These are phyloP conservation scores for Drosophila subquinaria DNA, from an alignment of 2,888 invertebrate genomes.

Conservation along the genomic window DNA sequence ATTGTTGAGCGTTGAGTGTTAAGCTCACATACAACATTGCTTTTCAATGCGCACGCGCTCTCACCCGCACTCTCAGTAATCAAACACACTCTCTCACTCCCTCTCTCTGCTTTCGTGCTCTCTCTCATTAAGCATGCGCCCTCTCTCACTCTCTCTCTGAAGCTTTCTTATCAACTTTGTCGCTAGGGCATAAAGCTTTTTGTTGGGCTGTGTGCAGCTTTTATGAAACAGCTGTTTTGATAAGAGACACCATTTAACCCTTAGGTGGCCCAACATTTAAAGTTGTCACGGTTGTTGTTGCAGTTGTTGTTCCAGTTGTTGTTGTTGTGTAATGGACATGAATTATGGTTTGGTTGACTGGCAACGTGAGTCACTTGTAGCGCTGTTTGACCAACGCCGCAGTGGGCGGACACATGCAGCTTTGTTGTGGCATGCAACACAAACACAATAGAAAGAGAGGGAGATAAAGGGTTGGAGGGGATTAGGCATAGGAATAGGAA, in stretches of 20 bases:
- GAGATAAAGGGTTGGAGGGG: not conserved
- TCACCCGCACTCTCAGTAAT: slow-evolving; percentile 14
- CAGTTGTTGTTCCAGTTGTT: slow-evolving; percentile 37
- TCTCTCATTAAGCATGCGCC: slow-evolving; percentile 56
- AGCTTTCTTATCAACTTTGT: slow-evolving; percentile 67
- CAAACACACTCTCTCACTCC: slow-evolving; percentile 7
- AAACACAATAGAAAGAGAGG: slow-evolving; percentile 30
- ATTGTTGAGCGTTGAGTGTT: slow-evolving; percentile 22
- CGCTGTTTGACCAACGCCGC: slow-evolving; percentile 56
- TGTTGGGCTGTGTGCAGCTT: slow-evolving; percentile 37
- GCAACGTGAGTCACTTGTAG: slow-evolving; percentile 74
- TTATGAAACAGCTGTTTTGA: slow-evolving; percentile 65
- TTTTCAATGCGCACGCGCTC: slow-evolving; percentile 56
- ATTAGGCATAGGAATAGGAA: slow-evolving; percentile 15
- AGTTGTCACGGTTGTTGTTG: slow-evolving; percentile 15
- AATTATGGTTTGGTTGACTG: slow-evolving; percentile 66
- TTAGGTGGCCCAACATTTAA: slow-evolving; percentile 48
- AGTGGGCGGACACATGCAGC: slow-evolving; percentile 73
- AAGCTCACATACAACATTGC: slow-evolving; percentile 7
- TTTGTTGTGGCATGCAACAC: slow-evolving; percentile 74
- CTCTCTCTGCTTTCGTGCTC: slow-evolving; percentile 8
- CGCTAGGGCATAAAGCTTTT: slow-evolving; percentile 17
- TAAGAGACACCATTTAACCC: slow-evolving; percentile 65
- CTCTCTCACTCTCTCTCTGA: not conserved
- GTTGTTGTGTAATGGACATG: slow-evolving; percentile 56